A percentile compares a stretch with the other conserved stretches of the same genome.
Conservation (phyloP, 1,140 invertebrate species). For the Druon quercuslanigerum region DNA sequence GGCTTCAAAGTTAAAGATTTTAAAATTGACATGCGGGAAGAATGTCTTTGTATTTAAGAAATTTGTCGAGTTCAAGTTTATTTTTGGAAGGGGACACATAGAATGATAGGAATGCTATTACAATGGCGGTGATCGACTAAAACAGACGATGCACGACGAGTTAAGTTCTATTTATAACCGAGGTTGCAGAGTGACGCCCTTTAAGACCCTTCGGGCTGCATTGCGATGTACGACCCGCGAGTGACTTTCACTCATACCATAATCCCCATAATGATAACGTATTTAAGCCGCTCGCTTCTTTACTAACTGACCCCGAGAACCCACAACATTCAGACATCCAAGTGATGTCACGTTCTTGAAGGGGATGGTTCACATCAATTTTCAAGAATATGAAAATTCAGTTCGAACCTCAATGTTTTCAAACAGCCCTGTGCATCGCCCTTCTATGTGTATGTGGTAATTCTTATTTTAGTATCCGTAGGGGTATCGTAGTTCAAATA, state of each 20-base stretch:
- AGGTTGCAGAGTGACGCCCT: conserved; percentile 38
- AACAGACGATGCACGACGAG: conserved; percentile 32
- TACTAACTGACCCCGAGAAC: conserved; percentile 9
- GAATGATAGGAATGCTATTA: conserved; percentile 18
- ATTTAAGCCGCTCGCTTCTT: conserved; percentile 14
- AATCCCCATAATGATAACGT: conserved; percentile 26
- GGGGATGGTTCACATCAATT: not conserved
- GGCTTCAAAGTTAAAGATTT: too few species aligned
- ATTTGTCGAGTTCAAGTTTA: not conserved
- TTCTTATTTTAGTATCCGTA: too few species aligned
- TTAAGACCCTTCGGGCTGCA: conserved; percentile 29
- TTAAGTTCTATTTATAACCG: conserved; percentile 41
- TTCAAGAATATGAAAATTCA: too few species aligned
- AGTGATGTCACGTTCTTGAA: not conserved
- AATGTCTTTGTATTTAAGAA: not conserved
- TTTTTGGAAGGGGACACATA: not conserved
- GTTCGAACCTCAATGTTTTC: too few species aligned
- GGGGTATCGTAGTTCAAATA: too few species aligned
- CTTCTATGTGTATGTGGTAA: too few species aligned
- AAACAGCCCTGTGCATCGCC: too few species aligned
- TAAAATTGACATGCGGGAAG: not conserved
- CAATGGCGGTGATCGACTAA: conserved; percentile 20
- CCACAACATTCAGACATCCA: not conserved
- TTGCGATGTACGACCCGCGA: conserved; percentile 15
- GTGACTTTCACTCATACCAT: conserved; percentile 30